Evolutionary conservation across 1,140 invertebrate genomes (phyloP).

Genomic region (Heliconius nattereri): DNA sequence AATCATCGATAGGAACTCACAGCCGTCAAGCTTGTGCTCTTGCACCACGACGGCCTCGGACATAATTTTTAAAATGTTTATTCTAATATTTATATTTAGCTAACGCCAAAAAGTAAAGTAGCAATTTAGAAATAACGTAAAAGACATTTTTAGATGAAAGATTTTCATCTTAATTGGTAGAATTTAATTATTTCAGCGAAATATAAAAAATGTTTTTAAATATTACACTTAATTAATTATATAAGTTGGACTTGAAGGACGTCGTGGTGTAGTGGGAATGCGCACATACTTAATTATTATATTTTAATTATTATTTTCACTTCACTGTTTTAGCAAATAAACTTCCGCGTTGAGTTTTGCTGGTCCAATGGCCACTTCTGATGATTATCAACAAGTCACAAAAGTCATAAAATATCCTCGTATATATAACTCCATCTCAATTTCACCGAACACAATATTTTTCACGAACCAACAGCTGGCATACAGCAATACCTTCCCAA

Average conservation of each 20-base stretch:
- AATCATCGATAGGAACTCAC: too few species aligned
- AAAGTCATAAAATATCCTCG: neutral
- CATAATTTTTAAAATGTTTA: neutral
- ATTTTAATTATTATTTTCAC: too few species aligned
- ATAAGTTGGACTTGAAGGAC: neutral
- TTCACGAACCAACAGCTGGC: neutral
- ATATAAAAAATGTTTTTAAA: conserved; percentile 4
- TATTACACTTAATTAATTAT: conserved; percentile 1
- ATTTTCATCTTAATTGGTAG: neutral
- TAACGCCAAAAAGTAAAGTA: neutral
- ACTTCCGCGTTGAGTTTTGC: too few species aligned
- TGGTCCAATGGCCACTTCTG: too few species aligned
- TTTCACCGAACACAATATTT: neutral
- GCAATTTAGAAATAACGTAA: neutral
- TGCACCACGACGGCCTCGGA: too few species aligned
- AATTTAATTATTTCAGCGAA: neutral
- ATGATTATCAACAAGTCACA: too few species aligned
- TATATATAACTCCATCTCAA: neutral
- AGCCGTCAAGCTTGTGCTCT: too few species aligned
- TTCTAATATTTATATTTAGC: neutral
- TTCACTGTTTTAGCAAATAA: neutral
- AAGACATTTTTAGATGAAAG: neutral
- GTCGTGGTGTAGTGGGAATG: too few species aligned
- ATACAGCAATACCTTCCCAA: conserved; percentile 21
- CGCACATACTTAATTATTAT: too few species aligned